A percentile compares a stretch with the other conserved stretches of the same genome.
Evolutionary conservation across 2,797 vertebrate genomes (phyloP).

Genomic region (Pygocentrus nattereri): DNA sequence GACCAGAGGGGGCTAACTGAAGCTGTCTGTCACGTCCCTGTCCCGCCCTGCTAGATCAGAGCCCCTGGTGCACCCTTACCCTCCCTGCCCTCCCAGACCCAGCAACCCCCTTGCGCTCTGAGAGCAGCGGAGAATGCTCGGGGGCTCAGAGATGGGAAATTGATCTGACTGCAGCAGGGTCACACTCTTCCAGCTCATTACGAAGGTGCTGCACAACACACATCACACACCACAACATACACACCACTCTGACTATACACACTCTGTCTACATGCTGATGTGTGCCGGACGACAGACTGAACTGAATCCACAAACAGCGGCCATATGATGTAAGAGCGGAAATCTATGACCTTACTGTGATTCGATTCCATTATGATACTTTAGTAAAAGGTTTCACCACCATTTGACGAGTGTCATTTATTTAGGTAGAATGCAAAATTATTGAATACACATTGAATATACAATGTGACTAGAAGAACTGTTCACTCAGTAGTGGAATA

Average conservation of each 20-base stretch:
- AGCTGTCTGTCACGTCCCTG: constrained; percentile 13
- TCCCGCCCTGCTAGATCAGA: constrained; percentile 21
- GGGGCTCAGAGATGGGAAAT: constrained; percentile 49
- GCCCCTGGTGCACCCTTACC: constrained; percentile 9
- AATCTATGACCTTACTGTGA: neutral
- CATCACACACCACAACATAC: neutral
- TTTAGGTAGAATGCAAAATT: too few relatives aligned
- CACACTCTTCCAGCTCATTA: constrained; percentile 48
- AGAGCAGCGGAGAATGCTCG: constrained; percentile 23
- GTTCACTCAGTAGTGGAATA: too few relatives aligned
- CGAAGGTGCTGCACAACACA: constrained; percentile 27
- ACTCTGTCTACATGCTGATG: neutral
- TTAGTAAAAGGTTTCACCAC: neutral
- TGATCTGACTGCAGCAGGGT: constrained; percentile 52
- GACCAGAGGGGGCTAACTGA: constrained; percentile 23
- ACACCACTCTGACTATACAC: neutral
- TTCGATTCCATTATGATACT: neutral
- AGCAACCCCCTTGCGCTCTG: constrained; percentile 15
- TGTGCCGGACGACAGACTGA: neutral
- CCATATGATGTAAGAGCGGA: neutral
- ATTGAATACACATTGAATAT: too few relatives aligned
- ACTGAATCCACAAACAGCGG: neutral
- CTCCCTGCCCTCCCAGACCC: constrained; percentile 1
- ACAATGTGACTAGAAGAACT: too few relatives aligned
- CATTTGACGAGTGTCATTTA: neutral